Base-by-base conservation (phyloP, 1,140 invertebrate species). In the Eumaeus atala region DNA sequence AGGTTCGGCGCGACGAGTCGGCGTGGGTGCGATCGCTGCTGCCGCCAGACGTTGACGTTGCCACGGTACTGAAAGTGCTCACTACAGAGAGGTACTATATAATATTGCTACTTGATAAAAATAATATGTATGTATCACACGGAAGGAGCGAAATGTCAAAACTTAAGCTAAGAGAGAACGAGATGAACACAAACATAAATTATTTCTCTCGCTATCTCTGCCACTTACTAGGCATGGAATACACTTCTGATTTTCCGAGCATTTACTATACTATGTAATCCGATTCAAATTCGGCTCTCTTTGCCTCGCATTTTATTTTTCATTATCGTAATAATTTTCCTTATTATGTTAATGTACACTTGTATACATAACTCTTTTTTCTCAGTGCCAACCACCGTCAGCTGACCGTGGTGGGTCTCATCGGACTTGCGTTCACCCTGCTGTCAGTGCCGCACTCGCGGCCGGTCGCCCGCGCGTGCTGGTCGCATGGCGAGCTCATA, bases 61-160 rank as follows among this genome's bases (percentile, higher is more conserved):
- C 62, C 8, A 66, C 57, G 12, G 54, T 84, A 4, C 69, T 84
- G 6, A 79, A 81, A 58, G 66, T 75, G 1, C 64, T 84, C 9
- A 78, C 70, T 11, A 71, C 71, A 42, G 76, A 82, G 40, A 79
- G 78, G 81, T 82, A 65, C 49, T 33, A 44, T n/a, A n/a, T n/a
- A n/a, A n/a, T n/a, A n/a, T 7, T 47, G 16, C 34, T 48, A 18
- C 11, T 18, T 51, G 38, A 33, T 54, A 44, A 34, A 9, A n/a
- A 12, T 28, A 28, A 28, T n/a, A 28, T 28, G 21, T 28, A 28
- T 6, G n/a, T n/a, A 28, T 6, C 21, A 28, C 21, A 28, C 6
- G 21, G 6, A 2, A 28, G 6, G 6, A 28, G 21, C 6, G 2
- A 28, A 6, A 3, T 3, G 6, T 2, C 21, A 28, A 28, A 28